Evolutionary conservation across 2,113 vertebrate species (phyloP).

Genomic region (Serilophus lunatus): DNA sequence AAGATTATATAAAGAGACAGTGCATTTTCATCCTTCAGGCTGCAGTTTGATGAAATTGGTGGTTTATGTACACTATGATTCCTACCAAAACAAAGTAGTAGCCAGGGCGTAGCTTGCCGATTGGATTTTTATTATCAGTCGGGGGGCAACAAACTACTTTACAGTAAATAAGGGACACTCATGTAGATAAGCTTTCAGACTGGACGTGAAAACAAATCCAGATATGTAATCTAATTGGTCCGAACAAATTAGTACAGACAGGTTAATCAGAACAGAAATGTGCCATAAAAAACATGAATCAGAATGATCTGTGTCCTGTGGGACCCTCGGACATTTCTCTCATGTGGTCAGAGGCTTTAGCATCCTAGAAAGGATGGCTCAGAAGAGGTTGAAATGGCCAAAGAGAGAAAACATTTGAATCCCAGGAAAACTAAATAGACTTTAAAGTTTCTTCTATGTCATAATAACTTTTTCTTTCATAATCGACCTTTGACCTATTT

Average conservation of each 20-base stretch:
- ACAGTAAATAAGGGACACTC: background rate
- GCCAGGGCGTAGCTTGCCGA: background rate
- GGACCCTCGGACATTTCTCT: background rate
- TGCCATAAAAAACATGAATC: background rate
- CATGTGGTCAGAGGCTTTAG: background rate
- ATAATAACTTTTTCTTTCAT: background rate
- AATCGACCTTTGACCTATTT: background rate
- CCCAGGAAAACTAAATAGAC: background rate
- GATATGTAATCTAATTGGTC: background rate
- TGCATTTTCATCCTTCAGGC: accelerated
- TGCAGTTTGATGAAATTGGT: background rate
- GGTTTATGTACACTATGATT: background rate
- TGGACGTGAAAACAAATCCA: background rate
- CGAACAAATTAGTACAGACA: background rate
- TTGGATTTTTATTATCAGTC: background rate
- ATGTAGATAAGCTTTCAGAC: background rate
- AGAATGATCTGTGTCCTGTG: background rate
- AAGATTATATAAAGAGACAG: background rate
- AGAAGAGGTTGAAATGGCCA: background rate
- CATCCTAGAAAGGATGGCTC: background rate
- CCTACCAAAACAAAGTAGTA: background rate
- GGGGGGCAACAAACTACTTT: background rate
- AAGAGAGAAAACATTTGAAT: background rate
- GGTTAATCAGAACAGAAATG: background rate
- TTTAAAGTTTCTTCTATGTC: background rate